Percentiles rank a stretch among this genome's conserved stretches.
Evolutionary conservation across 1,140 invertebrate genomes (phyloP).

Genomic region (Drosophila lowei): DNA sequence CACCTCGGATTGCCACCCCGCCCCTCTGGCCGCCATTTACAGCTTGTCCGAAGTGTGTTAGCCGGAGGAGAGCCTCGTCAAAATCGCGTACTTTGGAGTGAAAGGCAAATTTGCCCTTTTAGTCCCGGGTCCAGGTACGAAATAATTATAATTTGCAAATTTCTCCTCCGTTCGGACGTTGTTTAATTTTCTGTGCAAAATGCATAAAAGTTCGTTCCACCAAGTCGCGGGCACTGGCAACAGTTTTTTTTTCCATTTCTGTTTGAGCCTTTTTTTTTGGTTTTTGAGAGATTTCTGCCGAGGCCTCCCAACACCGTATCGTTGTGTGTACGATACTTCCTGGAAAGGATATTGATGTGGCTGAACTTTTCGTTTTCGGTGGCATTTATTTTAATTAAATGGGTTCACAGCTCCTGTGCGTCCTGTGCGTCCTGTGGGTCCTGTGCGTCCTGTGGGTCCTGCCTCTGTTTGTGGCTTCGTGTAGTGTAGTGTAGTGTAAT

Average conservation of each 20-base stretch:
- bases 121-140: slow-evolving; percentile 41
- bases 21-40: background rate
- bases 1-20: no score
- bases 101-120: slow-evolving; percentile 62
- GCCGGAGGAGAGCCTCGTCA: slow-evolving; percentile 20
- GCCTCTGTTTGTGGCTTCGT: slow-evolving; percentile 6
- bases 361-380: slow-evolving; percentile 28
- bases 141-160: slow-evolving; percentile 69
- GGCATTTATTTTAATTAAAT: slow-evolving; percentile 66
- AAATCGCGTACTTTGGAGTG: slow-evolving; percentile 46
- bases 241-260: slow-evolving; percentile 34
- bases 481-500: slow-evolving; percentile 54
- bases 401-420: slow-evolving; percentile 21
- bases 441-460: no score
- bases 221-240: slow-evolving; percentile 40
- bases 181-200: slow-evolving; percentile 54
- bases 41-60: slow-evolving; percentile 57
- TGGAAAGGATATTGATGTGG: background rate
- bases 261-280: slow-evolving; percentile 15
- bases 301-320: no score
- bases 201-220: slow-evolving; percentile 45
- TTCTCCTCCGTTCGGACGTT: slow-evolving; percentile 42
- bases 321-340: no score
- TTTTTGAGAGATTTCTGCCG: background rate
- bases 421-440: no score